These are phyloP conservation scores for Varanus komodoensis DNA, from an alignment of 2,113 vertebrate genomes.

Conservation along the genomic window DNA sequence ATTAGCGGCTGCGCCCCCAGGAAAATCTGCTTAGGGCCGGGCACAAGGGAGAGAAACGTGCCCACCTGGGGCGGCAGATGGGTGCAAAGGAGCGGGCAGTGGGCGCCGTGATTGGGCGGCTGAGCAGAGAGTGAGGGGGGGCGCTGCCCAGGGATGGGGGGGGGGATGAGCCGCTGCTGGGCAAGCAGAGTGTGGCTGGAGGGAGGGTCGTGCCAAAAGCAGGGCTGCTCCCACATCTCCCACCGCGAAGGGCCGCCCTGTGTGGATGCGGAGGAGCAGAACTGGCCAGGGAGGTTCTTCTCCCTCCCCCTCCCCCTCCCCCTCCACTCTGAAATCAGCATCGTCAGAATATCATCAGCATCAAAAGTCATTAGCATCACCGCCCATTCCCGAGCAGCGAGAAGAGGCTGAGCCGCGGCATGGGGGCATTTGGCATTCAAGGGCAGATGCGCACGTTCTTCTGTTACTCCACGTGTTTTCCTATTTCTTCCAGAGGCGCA, in stretches of 20 bases:
- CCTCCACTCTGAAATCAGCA: not conserved
- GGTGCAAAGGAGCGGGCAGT: too few relatives aligned
- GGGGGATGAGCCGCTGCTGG: not conserved
- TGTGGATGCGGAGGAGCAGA: too few relatives aligned
- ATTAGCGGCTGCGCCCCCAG: not conserved
- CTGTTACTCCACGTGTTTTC: not conserved
- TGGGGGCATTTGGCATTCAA: not conserved
- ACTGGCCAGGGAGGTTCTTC: not conserved
- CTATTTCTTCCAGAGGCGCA: not conserved
- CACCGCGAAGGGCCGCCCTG: not conserved
- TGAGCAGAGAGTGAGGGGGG: not conserved
- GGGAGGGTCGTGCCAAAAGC: not conserved
- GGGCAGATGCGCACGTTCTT: not conserved
- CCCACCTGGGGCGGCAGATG: not conserved
- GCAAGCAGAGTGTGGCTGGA: not conserved
- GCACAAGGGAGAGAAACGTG: not conserved
- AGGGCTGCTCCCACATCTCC: not conserved
- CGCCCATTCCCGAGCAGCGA: not conserved
- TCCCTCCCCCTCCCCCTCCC: too few relatives aligned
- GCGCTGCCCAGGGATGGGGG: not conserved
- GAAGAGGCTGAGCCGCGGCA: not conserved
- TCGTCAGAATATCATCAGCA: not conserved
- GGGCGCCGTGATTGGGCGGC: not conserved
- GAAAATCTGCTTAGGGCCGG: conserved; percentile 8
- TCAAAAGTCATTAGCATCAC: not conserved